Percentiles rank a stretch among this genome's conserved stretches.
These are phyloP conservation scores for Apodemia mormo DNA, from an alignment of 2,888 invertebrate species.

Conservation along the genomic window DNA sequence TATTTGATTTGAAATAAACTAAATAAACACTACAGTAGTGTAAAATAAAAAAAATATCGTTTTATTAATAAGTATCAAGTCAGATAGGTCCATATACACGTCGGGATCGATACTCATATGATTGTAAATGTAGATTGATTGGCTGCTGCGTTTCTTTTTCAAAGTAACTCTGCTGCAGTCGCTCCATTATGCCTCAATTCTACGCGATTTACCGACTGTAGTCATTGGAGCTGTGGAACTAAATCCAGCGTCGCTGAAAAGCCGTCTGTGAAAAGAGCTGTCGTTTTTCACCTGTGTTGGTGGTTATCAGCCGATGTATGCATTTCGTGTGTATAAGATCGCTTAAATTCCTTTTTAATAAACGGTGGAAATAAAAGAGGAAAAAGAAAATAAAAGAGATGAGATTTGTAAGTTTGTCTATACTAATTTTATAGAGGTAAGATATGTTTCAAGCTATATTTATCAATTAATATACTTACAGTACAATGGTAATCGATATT, in stretches of 20 bases:
- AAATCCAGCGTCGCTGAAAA: slow-evolving; percentile 10
- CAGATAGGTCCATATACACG: slow-evolving; percentile 30
- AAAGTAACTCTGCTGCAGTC: slow-evolving; percentile 47
- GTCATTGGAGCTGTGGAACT: slow-evolving; percentile 30
- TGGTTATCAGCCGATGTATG: not conserved
- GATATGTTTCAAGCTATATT: no score
- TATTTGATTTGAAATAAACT: no score
- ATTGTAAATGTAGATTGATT: slow-evolving; percentile 80
- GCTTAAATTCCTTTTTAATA: slow-evolving; percentile 4
- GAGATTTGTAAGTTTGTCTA: no score
- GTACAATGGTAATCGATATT: no score
- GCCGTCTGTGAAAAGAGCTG: slow-evolving; percentile 20
- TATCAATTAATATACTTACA: no score
- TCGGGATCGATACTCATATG: slow-evolving; percentile 71
- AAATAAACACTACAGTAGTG: no score
- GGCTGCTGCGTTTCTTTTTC: slow-evolving; percentile 72
- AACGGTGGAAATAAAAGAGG: not conserved
- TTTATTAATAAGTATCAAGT: slow-evolving; percentile 44
- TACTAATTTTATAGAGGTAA: no score
- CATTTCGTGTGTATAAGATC: not conserved
- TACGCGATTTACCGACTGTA: slow-evolving; percentile 52
- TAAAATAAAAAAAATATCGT: no score
- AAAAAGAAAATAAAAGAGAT: no score
- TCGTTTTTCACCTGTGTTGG: slow-evolving; percentile 1
- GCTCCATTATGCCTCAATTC: slow-evolving; percentile 67